A percentile compares a stretch with the other conserved stretches of the same genome.
phyloP scores from a whole-genome alignment of 2,113 vertebrate genomes.

The Piaya cayana region DNA sequence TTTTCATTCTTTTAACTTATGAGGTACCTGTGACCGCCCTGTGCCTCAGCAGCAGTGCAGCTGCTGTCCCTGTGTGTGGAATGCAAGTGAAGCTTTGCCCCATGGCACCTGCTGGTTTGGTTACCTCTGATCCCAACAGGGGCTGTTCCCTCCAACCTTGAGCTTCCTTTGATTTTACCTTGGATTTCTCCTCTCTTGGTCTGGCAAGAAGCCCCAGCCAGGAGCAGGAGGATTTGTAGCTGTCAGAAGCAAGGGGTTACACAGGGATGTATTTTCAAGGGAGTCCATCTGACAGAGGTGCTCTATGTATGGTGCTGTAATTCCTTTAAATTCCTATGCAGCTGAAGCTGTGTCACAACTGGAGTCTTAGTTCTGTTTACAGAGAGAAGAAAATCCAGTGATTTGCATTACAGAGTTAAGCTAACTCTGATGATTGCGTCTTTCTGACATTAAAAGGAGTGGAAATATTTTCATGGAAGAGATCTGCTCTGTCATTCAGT shows the following conservation, averaged over 20 bases:
- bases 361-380: not conserved
- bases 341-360: not conserved
- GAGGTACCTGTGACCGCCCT: not conserved
- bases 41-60: not conserved
- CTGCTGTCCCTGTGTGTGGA: not conserved
- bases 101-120: not conserved
- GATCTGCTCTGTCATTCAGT: not conserved
- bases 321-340: not conserved
- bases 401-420: not conserved
- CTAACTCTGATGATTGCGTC: not conserved
- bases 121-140: not conserved
- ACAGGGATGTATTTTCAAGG: not conserved
- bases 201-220: not conserved
- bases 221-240: not conserved
- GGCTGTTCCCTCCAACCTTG: not conserved
- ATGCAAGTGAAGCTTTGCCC: not conserved
- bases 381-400: not conserved
- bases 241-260: not conserved
- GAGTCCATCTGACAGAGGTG: not conserved
- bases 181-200: not conserved
- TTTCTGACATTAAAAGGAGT: not conserved
- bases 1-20: not conserved
- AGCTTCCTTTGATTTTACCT: not conserved
- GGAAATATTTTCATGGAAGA: not conserved
- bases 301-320: not conserved